Evolutionary conservation across 2,113 vertebrate genomes (phyloP).

Genomic region (Bolborhynchus lineola): DNA sequence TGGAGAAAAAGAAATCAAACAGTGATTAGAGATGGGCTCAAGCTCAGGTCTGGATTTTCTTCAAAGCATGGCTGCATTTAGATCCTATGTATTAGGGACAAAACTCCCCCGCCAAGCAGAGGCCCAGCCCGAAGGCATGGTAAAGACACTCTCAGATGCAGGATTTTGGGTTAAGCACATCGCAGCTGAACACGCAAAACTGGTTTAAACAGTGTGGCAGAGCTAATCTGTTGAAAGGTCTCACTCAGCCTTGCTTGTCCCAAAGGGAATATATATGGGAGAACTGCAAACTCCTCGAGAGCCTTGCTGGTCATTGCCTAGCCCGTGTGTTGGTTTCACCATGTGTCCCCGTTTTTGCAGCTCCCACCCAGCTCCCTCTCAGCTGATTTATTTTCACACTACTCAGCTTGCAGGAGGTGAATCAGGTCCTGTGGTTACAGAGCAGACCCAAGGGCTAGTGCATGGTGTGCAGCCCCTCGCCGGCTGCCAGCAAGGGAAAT

Average conservation of each 20-base stretch:
- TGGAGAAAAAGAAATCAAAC: background rate
- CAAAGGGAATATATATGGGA: background rate
- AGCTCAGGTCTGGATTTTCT: constrained; percentile 3
- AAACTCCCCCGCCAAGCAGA: background rate
- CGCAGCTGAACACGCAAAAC: background rate
- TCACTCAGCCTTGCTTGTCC: constrained; percentile 17
- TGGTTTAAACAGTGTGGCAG: background rate
- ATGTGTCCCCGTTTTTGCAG: background rate
- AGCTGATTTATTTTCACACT: constrained; percentile 46
- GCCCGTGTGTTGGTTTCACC: background rate
- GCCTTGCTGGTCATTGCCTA: background rate
- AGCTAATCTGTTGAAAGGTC: constrained; percentile 27
- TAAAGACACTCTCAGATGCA: background rate
- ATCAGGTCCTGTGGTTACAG: background rate
- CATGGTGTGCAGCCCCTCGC: constrained; percentile 23
- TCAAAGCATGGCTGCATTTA: background rate
- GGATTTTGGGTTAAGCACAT: constrained; percentile 5
- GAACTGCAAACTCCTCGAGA: background rate
- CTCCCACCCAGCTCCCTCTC: constrained; percentile 1
- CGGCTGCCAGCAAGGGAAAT: constrained; percentile 46
- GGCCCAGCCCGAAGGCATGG: background rate
- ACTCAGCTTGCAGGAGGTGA: constrained; percentile 30
- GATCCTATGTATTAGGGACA: background rate
- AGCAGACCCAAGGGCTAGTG: background rate
- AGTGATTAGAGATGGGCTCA: background rate